Conservation (phyloP, 2,888 invertebrate species). For the Coelopa pilipes region DNA sequence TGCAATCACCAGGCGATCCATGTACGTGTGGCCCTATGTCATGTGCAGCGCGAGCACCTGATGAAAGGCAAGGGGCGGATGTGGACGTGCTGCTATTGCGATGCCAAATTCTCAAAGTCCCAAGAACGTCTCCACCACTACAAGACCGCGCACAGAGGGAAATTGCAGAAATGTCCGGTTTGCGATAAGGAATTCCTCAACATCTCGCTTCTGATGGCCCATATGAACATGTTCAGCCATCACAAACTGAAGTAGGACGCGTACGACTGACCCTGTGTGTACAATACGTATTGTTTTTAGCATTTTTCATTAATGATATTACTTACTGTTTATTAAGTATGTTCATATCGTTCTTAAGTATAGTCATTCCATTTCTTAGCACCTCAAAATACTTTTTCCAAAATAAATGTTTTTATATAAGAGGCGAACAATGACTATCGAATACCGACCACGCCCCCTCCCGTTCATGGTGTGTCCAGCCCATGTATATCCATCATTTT, state of each 20-base stretch:
- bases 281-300: too few relatives aligned
- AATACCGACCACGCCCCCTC: too few relatives aligned
- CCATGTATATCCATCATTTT: too few relatives aligned
- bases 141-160: conserved; percentile 19
- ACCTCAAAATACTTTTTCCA: too few relatives aligned
- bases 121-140: conserved; percentile 5
- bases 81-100: conserved; percentile 37
- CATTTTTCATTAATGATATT: too few relatives aligned
- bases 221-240: conserved; percentile 38
- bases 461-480: too few relatives aligned
- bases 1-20: conserved; percentile 19
- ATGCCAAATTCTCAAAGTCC: background rate
- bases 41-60: conserved; percentile 23
- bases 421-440: too few relatives aligned
- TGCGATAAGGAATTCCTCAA: conserved; percentile 32
- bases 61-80: background rate
- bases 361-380: too few relatives aligned
- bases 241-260: conserved; percentile 36
- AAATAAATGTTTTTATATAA: too few relatives aligned
- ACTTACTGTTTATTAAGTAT: too few relatives aligned
- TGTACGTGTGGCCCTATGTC: background rate
- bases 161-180: conserved; percentile 24
- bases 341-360: too few relatives aligned
- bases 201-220: conserved; percentile 30
- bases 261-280: background rate